Base-by-base conservation (phyloP, 92 coral and sea anemone species). In the Paragorgia papillata region DNA sequence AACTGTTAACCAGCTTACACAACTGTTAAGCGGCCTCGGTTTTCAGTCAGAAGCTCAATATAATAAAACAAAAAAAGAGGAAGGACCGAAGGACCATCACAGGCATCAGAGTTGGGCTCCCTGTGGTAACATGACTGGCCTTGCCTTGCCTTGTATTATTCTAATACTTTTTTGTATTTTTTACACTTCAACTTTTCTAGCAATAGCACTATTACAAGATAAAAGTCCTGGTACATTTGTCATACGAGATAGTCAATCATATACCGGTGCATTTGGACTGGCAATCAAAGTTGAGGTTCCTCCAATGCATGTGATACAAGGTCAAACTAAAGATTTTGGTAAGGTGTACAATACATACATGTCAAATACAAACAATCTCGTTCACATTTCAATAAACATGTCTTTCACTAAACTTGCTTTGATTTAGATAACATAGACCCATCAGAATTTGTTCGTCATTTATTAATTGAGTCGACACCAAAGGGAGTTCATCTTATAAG, bases 201-300 rank as follows among this genome's bases (percentile, higher is more conserved):
- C 98, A 3, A 89, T 91, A 62, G 86, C 85, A 32, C 31, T 94
- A 61, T 84, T 94, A 19, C 92, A 85, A 61, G 94, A 94, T 82
- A 84, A 92, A 56, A 87, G 85, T n/a, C 98, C 98, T 1, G 98
- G 98, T 12, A 74, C 88, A 22, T 94, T 94, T 57, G 85, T 94
- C 53, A 89, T 94, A 53, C 91, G 98, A 49, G 98, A 94, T 69
- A 94, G 98, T 59, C 95, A 91, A 78, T 94, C 98, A 31, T 94
- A 91, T 75, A 91, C 96, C 20, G 98, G 98, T 33, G 96, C 96
- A 63, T 94, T 92, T 88, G 98, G 98, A 40, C 73, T 94, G 60
- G 98, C 98, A 9, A 85, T 94, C 31, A 91, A 91, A 82, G 98
- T 94, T 4, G 98, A 96, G 19, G 92, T 94, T 12, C 98, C 98